phyloP scores from a whole-genome alignment of 2,797 vertebrate genomes.

The Columba guinea region DNA sequence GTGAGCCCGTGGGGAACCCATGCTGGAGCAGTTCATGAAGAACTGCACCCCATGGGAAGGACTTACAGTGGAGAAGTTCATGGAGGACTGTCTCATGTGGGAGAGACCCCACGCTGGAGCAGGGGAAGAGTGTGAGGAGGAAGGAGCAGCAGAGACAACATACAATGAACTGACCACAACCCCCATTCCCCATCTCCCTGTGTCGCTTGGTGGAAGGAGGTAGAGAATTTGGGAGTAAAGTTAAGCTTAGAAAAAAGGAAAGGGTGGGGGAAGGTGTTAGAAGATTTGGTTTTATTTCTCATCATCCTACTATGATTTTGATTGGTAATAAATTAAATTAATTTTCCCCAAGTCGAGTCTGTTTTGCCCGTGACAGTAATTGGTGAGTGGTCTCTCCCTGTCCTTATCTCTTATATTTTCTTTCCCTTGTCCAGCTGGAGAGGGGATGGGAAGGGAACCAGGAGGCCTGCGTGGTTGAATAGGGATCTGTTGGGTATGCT shows the following conservation, averaged over 20 bases:
- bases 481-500: too few relatives aligned
- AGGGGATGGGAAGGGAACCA: too few relatives aligned
- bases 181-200: not conserved
- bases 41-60: not conserved
- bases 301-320: too few relatives aligned
- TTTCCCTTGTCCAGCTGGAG: not conserved
- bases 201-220: not conserved
- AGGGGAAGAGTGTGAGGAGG: not conserved
- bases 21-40: not conserved
- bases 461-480: too few relatives aligned
- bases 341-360: too few relatives aligned
- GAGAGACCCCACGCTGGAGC: not conserved
- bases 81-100: not conserved
- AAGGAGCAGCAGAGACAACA: not conserved
- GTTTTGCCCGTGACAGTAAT: too few relatives aligned
- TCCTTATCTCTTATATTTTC: not conserved
- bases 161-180: not conserved
- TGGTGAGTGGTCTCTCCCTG: too few relatives aligned
- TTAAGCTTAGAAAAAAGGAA: not conserved
- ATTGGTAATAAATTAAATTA: too few relatives aligned
- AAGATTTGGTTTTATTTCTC: too few relatives aligned
- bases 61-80: not conserved
- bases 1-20: not conserved
- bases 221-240: not conserved
- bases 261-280: too few relatives aligned